Evolutionary conservation across 23 tunicate species (phyloP), one percentile per base, ranked within the genome.

Genomic region (Styela clava): DNA sequence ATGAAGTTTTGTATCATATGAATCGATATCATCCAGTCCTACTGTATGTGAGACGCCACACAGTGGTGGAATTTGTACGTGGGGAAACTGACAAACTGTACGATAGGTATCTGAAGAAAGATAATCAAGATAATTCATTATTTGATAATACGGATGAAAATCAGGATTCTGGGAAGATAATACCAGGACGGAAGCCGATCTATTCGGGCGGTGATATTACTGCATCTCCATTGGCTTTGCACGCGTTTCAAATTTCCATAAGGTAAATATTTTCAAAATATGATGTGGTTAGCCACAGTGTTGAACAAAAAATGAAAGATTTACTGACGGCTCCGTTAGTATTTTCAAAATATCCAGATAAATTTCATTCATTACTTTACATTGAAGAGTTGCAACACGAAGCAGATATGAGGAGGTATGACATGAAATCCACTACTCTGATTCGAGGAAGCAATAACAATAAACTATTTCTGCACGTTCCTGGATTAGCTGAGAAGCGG

Each of bases 361-460:
- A 82, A 34, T 81, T 87, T 31, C 51, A 52, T 5, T 35, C 74
- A 19, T 61, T 87, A 32, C 68, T 87, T 19, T 78, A 87, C 1
- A 26, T 82, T 33, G 91, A 87, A 68, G 91, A 87, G 68, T 24
- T 35, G 9, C 91, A 87, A 68, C 51, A 84, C 18, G 68, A 74
- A 19, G 30, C 35, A 23, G 91, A 87, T 2, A 87, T 87, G 30
- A 84, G 67, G 36, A 52, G 3, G 64, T 87, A 87, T 31, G 83
- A 87, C 78, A n/a, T 87, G 28, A 82, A 37, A 28, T 28, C 1
- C 33, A 68, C 63, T 9, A 73, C 82, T 21, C 34, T 84, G 18
- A 65, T 7, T 24, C 9, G 16, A 65, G 29, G 16, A 24, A 69
- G 1, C 18, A 79, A 51, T 7, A 22, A 18, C 37, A n/a, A 52